Conservation (phyloP, 2,888 invertebrate genomes). For the Taenaris catops region DNA sequence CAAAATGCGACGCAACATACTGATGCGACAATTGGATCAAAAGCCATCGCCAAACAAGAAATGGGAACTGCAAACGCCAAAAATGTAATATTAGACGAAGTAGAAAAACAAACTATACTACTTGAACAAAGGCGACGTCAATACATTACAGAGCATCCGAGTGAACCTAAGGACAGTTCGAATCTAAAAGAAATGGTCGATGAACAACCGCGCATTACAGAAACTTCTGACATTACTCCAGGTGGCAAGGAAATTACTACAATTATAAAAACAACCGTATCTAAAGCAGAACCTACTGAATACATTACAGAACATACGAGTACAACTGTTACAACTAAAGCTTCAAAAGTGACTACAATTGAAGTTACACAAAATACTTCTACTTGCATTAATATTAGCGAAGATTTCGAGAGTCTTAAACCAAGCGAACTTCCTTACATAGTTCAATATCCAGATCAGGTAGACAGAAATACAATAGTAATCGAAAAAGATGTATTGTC, state of each 20-base stretch:
- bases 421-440: conserved; percentile 33
- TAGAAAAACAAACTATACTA: too few species aligned
- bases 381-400: conserved; percentile 43
- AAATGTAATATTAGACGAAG: too few species aligned
- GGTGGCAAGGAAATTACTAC: conserved; percentile 42
- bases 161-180: too few species aligned
- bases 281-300: conserved; percentile 44
- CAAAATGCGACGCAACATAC: too few species aligned
- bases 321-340: conserved; percentile 44
- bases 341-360: conserved; percentile 52
- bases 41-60: too few species aligned
- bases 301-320: conserved; percentile 46
- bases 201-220: too few species aligned
- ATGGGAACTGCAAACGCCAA: too few species aligned
- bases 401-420: conserved; percentile 38
- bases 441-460: conserved; percentile 44
- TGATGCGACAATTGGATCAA: too few species aligned
- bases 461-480: conserved; percentile 29
- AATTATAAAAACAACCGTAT: conserved; percentile 37
- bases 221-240: conserved; percentile 29
- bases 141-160: too few species aligned
- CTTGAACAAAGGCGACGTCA: too few species aligned
- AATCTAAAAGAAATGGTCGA: too few species aligned
- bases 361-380: conserved; percentile 53
- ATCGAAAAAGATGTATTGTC: background rate